Percentiles rank a stretch among this genome's conserved stretches.
Conservation (phyloP, 2,888 invertebrate genomes). For the Colostygia pectinataria region DNA sequence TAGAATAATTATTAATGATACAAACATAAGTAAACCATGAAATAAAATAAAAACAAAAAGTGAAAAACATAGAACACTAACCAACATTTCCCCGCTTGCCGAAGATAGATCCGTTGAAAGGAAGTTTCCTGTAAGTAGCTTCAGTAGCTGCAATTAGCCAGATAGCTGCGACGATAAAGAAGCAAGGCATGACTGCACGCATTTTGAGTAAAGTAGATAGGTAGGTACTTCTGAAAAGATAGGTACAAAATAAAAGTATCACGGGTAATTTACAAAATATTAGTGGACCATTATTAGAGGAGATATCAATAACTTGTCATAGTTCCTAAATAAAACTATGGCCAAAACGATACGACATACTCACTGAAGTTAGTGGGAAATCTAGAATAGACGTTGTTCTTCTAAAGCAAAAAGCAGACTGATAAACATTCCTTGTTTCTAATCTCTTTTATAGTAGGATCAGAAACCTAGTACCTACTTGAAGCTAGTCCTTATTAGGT, state of each 20-base stretch:
- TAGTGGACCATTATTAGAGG: too few species aligned
- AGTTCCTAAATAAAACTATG: too few species aligned
- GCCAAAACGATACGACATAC: neutral
- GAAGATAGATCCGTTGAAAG: slow-evolving; percentile 96
- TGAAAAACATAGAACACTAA: too few species aligned
- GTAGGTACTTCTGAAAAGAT: too few species aligned
- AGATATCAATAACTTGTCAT: too few species aligned
- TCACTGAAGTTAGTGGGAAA: neutral
- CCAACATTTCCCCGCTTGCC: slow-evolving; percentile 88
- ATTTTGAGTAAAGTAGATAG: slow-evolving; percentile 39
- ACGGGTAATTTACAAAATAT: too few species aligned
- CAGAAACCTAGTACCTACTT: too few species aligned
- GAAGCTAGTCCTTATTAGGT: neutral
- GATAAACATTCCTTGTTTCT: neutral
- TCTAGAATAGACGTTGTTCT: neutral
- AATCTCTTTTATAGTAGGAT: slow-evolving; percentile 10
- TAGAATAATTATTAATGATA: too few species aligned
- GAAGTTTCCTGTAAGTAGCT: slow-evolving; percentile 91
- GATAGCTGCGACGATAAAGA: slow-evolving; percentile 64
- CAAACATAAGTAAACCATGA: too few species aligned
- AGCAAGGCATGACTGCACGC: slow-evolving; percentile 48
- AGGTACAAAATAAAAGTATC: too few species aligned
- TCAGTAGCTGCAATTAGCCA: slow-evolving; percentile 73
- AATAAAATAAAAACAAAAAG: too few species aligned
- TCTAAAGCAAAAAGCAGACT: neutral